phyloP scores from a whole-genome alignment of 2,797 vertebrate species.

The Neomorphus geoffroyi region DNA sequence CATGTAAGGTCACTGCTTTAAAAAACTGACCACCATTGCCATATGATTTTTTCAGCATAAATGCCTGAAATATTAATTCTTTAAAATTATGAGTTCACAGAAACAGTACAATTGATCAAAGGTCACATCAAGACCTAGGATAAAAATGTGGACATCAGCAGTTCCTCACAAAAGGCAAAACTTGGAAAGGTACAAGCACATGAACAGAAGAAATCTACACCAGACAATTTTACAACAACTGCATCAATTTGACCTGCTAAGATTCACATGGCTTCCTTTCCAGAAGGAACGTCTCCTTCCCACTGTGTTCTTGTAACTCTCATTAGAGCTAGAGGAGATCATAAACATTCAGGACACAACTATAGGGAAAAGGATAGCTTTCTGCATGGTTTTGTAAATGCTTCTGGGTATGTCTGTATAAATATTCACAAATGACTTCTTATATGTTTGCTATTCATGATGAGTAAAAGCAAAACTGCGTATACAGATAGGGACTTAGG shows the following conservation, averaged over 20 bases:
- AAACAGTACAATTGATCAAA: background rate
- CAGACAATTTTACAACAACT: background rate
- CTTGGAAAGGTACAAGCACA: background rate
- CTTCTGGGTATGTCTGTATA: background rate
- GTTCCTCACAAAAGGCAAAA: background rate
- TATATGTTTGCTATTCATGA: background rate
- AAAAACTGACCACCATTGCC: background rate
- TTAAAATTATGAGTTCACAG: background rate
- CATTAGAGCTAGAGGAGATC: background rate
- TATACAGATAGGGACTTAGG: background rate
- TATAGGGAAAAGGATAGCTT: background rate
- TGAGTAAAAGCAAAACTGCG: background rate
- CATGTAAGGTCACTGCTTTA: background rate
- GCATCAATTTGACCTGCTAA: background rate
- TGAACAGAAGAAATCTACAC: background rate
- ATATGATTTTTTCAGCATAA: background rate
- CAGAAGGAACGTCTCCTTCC: conserved; percentile 11
- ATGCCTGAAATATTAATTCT: background rate
- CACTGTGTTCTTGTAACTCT: background rate
- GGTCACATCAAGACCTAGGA: background rate
- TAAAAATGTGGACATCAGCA: background rate
- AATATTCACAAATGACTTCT: background rate
- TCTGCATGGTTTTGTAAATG: background rate
- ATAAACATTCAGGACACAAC: background rate
- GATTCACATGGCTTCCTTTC: conserved; percentile 21